Evolutionary conservation across 2,113 vertebrate species (phyloP), one percentile per base, ranked within the genome.

Genomic region (Corythaixoides concolor): DNA sequence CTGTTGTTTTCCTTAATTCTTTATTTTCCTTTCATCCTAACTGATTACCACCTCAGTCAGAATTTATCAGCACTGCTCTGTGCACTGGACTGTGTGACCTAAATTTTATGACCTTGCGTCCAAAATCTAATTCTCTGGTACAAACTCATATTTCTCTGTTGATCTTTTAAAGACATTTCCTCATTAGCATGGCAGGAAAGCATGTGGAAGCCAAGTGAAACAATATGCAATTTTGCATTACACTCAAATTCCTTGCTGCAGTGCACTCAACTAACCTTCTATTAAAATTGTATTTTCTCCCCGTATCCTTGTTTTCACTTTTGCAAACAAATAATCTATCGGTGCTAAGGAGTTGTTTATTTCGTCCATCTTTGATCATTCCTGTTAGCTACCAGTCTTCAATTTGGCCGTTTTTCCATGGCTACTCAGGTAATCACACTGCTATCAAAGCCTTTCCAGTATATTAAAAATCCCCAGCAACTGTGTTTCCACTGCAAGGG

Each of bases 101-200:
- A 95, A 91, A 96, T 96, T 89, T 95, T 79, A 79, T 96, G 87
- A 82, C 86, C 72, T 96, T 96, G 89, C 6, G 0, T 91, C 88
- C 89, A 73, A 58, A 93, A 72, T 86, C 49, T 96, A 95, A 94
- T 83, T 97, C 85, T 83, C 41, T 64, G 76, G 39, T 97, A 95
- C 72, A 96, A 94, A 96, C 59, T 94, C 93, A 87, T 89, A 95
- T 97, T 94, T 96, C 92, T 92, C 60, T 93, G 89, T 90, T 96
- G 93, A 83, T 93, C 72, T 93, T 94, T 95, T 94, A 84, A 97
- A 96, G 94, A 63, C 76, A 77, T 95, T 97, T 92, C 55, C 74
- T 97, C 95, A 95, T 97, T 97, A 96, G 76, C 95, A 94, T 94
- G 79, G 86, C 93, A 95, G 89, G 80, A 95, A 96, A 93, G 86